phyloP scores from a whole-genome alignment of 2,113 vertebrate genomes.

The Laticauda colubrina region DNA sequence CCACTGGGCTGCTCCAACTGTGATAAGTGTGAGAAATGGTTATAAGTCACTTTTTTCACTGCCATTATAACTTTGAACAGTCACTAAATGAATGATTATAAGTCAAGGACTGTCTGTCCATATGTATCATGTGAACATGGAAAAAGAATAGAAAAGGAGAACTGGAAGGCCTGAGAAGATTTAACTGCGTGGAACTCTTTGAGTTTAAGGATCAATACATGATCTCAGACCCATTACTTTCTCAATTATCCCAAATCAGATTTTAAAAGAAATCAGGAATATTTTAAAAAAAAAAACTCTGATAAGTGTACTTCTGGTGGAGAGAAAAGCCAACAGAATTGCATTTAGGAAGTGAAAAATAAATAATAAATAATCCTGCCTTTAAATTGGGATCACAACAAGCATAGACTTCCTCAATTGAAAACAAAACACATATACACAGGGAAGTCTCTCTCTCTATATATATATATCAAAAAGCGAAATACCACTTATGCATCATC shows the following conservation, averaged over 20 bases:
- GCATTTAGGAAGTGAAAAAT: background rate
- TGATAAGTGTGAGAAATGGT: too few relatives aligned
- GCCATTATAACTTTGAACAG: too few relatives aligned
- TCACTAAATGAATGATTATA: too few relatives aligned
- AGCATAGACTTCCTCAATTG: background rate
- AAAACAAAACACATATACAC: background rate
- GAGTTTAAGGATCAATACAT: background rate
- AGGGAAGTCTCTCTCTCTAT: background rate
- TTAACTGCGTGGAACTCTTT: background rate
- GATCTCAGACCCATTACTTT: background rate
- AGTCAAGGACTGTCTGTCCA: background rate
- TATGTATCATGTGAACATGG: background rate
- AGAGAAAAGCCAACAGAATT: background rate
- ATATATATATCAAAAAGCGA: too few relatives aligned
- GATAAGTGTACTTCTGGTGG: background rate
- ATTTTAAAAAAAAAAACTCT: background rate
- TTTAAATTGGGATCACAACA: background rate
- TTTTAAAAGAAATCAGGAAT: background rate
- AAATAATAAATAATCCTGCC: background rate
- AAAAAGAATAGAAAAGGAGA: background rate
- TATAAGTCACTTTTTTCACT: too few relatives aligned
- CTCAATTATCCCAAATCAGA: background rate
- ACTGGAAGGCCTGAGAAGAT: background rate
- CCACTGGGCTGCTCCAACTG: too few relatives aligned
- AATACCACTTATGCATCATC: too few relatives aligned